These are phyloP conservation scores for Rhagoletis zephyria DNA, from an alignment of 1,140 invertebrate genomes.

Conservation along the genomic window DNA sequence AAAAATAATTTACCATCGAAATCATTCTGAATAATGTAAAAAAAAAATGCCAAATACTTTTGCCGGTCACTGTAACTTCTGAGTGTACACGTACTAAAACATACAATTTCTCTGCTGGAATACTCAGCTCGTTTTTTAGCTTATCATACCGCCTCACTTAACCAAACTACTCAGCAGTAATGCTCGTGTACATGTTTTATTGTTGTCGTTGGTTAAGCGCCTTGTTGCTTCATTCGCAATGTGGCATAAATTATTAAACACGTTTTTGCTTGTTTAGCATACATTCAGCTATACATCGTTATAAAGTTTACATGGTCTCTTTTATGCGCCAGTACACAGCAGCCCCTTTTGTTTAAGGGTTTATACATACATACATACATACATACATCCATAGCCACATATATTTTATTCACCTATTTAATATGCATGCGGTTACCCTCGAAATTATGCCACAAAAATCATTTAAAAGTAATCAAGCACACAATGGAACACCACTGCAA, in stretches of 20 bases:
- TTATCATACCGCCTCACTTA: not conserved
- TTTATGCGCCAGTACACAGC: not conserved
- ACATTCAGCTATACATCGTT: slow-evolving; percentile 62
- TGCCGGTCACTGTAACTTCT: too few relatives aligned
- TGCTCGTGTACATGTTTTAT: slow-evolving; percentile 3
- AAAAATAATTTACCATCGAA: too few relatives aligned
- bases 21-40: too few relatives aligned
- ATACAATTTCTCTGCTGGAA: not conserved
- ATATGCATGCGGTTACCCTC: slow-evolving; percentile 58
- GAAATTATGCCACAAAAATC: slow-evolving; percentile 72
- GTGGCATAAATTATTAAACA: slow-evolving; percentile 72
- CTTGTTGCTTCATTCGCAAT: slow-evolving; percentile 48
- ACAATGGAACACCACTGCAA: not conserved
- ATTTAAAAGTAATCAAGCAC: slow-evolving; percentile 73
- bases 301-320: slow-evolving; percentile 54
- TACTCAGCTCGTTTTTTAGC: not conserved
- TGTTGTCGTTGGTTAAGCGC: not conserved
- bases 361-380: slow-evolving; percentile 55
- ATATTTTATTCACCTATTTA: slow-evolving; percentile 54
- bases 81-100: too few relatives aligned
- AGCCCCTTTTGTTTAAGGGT: slow-evolving; percentile 62
- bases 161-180: not conserved
- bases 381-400: not conserved
- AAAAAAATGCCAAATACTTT: too few relatives aligned
- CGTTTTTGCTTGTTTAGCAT: slow-evolving; percentile 71